A percentile compares a stretch with the other conserved stretches of the same genome.
These are phyloP conservation scores for Anthonomus grandis DNA, from an alignment of 1,140 invertebrate species.

Conservation along the genomic window DNA sequence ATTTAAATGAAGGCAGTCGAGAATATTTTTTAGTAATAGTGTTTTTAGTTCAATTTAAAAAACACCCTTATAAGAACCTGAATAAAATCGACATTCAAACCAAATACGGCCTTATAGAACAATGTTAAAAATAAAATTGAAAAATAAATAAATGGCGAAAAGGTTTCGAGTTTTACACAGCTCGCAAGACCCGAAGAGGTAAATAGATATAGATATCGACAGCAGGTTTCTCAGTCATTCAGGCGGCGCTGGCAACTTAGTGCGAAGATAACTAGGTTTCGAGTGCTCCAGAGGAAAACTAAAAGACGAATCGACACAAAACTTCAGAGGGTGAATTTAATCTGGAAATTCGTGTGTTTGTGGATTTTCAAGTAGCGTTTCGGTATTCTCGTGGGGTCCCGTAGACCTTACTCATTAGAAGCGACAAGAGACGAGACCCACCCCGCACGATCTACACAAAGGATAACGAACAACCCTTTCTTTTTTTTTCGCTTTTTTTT, in stretches of 20 bases:
- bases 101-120: no score
- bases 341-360: constrained; percentile 42
- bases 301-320: constrained; percentile 48
- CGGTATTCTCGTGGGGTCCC: constrained; percentile 44
- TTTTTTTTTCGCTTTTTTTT: no score
- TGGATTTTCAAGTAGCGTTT: constrained; percentile 49
- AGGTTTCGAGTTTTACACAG: constrained; percentile 7
- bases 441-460: constrained; percentile 26
- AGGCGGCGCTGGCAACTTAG: constrained; percentile 24
- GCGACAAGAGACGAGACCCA: constrained; percentile 19
- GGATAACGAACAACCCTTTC: constrained; percentile 41
- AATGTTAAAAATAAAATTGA: no score
- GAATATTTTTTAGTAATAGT: no score
- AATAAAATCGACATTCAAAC: no score
- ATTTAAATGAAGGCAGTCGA: no score
- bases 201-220: constrained; percentile 6
- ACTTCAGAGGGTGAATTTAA: constrained; percentile 47
- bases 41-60: no score
- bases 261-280: constrained; percentile 47
- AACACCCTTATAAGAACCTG: no score
- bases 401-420: constrained; percentile 38
- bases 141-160: no score
- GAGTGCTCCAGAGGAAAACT: constrained; percentile 44
- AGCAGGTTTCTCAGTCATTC: constrained; percentile 13
- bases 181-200: neutral